phyloP scores from a whole-genome alignment of 2,113 vertebrate species.

The Heteronetta atricapilla region DNA sequence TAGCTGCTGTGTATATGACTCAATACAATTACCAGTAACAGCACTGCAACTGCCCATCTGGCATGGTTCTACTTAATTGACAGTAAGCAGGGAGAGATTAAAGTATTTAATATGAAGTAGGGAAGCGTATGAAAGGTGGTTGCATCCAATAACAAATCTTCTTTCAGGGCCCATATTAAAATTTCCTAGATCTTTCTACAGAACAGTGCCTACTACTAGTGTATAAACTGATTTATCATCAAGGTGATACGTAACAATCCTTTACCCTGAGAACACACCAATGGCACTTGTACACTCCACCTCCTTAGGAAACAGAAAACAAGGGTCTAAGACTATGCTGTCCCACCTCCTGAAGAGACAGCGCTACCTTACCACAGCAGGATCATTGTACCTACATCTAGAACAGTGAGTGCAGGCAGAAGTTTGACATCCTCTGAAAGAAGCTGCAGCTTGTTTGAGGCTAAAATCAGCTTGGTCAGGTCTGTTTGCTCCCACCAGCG shows the following conservation, averaged over 20 bases:
- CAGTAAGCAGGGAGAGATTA: neutral
- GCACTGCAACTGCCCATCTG: neutral
- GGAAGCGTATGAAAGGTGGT: rapidly evolving
- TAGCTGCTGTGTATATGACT: neutral
- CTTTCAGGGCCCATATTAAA: neutral
- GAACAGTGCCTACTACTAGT: neutral
- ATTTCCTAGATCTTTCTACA: neutral
- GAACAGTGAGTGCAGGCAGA: slow-evolving; percentile 83
- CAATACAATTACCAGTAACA: neutral
- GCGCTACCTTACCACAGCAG: rapidly evolving
- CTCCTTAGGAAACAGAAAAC: neutral
- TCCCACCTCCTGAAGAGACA: neutral
- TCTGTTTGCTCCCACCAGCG: slow-evolving; percentile 98
- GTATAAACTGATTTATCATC: rapidly evolving
- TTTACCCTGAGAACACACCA: neutral
- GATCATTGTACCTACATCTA: slow-evolving; percentile 83
- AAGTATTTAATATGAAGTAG: too few species aligned
- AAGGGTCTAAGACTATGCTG: rapidly evolving
- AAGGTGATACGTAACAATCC: neutral
- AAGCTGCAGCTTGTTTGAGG: slow-evolving; percentile 89
- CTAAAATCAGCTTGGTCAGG: slow-evolving; percentile 90
- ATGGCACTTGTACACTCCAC: neutral
- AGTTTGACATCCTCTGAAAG: slow-evolving; percentile 89
- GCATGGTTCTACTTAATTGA: neutral
- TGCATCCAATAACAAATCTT: neutral